Conservation (phyloP, 2,888 invertebrate genomes). For the Latrodectus elegans region DNA sequence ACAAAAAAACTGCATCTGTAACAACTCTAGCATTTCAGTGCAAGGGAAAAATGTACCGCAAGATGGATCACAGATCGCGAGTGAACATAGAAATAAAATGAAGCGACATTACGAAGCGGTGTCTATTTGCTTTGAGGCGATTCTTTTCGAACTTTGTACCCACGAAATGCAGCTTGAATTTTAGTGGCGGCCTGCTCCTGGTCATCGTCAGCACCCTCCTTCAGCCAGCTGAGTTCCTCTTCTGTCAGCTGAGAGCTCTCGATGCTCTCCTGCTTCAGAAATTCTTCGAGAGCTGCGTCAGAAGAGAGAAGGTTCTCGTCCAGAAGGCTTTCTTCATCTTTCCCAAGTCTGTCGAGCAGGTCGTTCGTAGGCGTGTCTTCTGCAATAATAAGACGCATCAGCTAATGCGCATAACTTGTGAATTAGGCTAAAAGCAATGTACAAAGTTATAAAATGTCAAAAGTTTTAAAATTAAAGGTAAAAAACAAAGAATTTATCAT, state of each 20-base stretch:
- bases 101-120: slow-evolving; percentile 23
- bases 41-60: slow-evolving; percentile 6
- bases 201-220: slow-evolving; percentile 29
- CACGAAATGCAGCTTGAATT: slow-evolving; percentile 71
- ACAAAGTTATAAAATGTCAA: no score
- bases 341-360: slow-evolving; percentile 25
- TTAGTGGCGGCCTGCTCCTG: slow-evolving; percentile 70
- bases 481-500: no score
- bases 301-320: slow-evolving; percentile 35
- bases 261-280: slow-evolving; percentile 29
- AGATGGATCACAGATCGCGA: slow-evolving; percentile 47
- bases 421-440: no score
- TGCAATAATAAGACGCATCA: background rate
- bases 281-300: slow-evolving; percentile 28
- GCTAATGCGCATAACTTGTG: no score
- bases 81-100: slow-evolving; percentile 27
- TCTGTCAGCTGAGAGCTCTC: slow-evolving; percentile 55
- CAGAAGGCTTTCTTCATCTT: slow-evolving; percentile 16
- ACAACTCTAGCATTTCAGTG: slow-evolving; percentile 34
- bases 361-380: slow-evolving; percentile 18
- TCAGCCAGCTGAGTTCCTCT: slow-evolving; percentile 55
- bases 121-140: slow-evolving; percentile 44
- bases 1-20: slow-evolving; percentile 27
- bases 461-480: no score
- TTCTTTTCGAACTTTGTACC: slow-evolving; percentile 70